These are phyloP conservation scores for Hippotragus niger DNA, from an alignment of 2,113 vertebrate species.

Conservation along the genomic window DNA sequence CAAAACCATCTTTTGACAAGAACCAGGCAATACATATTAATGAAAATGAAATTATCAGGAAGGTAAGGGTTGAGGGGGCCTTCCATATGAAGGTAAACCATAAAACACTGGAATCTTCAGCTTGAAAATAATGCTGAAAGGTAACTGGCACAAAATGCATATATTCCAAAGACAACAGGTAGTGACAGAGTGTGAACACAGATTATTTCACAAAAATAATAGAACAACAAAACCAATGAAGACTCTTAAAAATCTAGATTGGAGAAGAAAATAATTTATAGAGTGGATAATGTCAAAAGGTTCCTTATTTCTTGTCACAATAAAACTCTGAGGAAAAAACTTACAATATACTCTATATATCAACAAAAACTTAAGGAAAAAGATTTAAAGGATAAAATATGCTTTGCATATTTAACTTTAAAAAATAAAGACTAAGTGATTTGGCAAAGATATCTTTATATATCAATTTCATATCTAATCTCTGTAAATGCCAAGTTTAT, in stretches of 20 bases:
- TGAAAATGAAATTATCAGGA: slow-evolving; percentile 51
- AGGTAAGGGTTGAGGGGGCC: not conserved
- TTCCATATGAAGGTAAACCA: slow-evolving; percentile 1
- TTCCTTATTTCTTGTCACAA: slow-evolving; percentile 14
- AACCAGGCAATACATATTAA: slow-evolving; percentile 30
- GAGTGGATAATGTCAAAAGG: not conserved
- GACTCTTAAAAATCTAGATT: not conserved
- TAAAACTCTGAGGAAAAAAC: not conserved
- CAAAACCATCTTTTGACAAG: slow-evolving; percentile 45
- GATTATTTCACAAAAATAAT: not conserved
- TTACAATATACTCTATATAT: not conserved
- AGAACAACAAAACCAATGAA: not conserved
- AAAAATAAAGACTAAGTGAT: not conserved
- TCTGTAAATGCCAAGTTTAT: not conserved
- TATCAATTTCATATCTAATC: not conserved
- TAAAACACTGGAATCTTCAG: not conserved
- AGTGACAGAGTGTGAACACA: not conserved
- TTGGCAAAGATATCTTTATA: not conserved
- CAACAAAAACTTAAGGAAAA: not conserved
- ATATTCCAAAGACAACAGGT: not conserved
- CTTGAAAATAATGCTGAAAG: slow-evolving; percentile 22
- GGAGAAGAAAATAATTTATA: not conserved
- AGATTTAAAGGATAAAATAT: not conserved
- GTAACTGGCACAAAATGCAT: not conserved
- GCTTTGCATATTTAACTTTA: not conserved